These are phyloP conservation scores for Eolophus roseicapilla DNA, from an alignment of 2,113 vertebrate genomes.

Conservation along the genomic window DNA sequence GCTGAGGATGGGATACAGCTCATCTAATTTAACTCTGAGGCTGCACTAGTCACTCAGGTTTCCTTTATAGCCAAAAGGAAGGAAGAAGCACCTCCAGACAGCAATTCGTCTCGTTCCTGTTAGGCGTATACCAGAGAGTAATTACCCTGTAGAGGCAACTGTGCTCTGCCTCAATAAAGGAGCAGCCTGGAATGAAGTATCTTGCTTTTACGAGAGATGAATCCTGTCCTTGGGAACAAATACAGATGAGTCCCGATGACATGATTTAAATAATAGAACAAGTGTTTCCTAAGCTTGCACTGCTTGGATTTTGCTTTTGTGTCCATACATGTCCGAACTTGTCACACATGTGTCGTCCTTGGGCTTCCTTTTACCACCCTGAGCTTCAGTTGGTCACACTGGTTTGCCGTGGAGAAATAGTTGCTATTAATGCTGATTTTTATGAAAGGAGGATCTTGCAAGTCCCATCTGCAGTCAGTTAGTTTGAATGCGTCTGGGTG, in stretches of 20 bases:
- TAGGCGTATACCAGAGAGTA: neutral
- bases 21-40: neutral
- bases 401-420: neutral
- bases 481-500: neutral
- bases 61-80: neutral
- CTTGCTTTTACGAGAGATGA: neutral
- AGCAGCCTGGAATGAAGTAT: neutral
- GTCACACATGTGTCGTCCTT: neutral
- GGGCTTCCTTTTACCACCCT: neutral
- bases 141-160: neutral
- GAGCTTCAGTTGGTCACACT: neutral
- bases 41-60: neutral
- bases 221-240: neutral
- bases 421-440: neutral
- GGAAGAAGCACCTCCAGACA: slow-evolving; percentile 9
- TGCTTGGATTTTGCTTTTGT: neutral
- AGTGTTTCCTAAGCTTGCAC: neutral
- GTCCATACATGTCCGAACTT: neutral
- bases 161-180: neutral
- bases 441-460: neutral
- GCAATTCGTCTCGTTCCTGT: neutral
- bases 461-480: neutral
- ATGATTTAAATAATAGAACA: neutral
- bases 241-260: neutral
- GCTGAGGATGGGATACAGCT: neutral